Evolutionary conservation across 2,888 invertebrate genomes (phyloP).

Genomic region (Drosophila borealis): DNA sequence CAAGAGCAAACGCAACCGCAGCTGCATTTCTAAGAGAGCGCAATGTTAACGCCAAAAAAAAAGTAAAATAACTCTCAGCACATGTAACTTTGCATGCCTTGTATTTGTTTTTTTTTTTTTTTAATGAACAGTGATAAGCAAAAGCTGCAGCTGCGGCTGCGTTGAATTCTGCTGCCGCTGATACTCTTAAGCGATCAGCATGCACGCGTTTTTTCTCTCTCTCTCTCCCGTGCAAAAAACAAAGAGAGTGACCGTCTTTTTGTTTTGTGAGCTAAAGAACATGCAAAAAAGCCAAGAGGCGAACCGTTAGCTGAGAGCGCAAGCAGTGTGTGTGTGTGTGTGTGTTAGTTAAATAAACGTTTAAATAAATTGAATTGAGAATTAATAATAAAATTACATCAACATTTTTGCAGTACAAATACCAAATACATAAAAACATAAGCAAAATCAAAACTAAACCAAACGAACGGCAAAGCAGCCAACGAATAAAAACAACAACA

Average conservation of each 20-base stretch:
- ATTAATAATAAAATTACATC: slow-evolving; percentile 15
- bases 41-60: slow-evolving; percentile 10
- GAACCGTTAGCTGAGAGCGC: slow-evolving; percentile 26
- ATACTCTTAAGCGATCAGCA: slow-evolving; percentile 20
- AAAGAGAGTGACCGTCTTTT: slow-evolving; percentile 1
- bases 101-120: slow-evolving; percentile 15
- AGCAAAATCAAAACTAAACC: slow-evolving; percentile 24
- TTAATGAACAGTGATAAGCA: slow-evolving; percentile 28
- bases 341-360: slow-evolving; percentile 9
- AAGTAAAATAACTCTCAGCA: not conserved
- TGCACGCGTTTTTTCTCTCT: slow-evolving; percentile 14
- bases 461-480: slow-evolving; percentile 38
- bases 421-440: slow-evolving; percentile 36
- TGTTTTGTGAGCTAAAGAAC: slow-evolving; percentile 3
- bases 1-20: slow-evolving; percentile 31
- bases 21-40: slow-evolving; percentile 21
- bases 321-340: slow-evolving; percentile 8
- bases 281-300: slow-evolving; percentile 10
- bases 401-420: slow-evolving; percentile 66
- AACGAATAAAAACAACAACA: slow-evolving; percentile 34
- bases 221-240: not conserved
- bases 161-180: slow-evolving; percentile 10
- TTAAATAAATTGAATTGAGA: slow-evolving; percentile 22
- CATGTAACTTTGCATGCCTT: slow-evolving; percentile 8
- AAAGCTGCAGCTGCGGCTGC: slow-evolving; percentile 19